Evolutionary conservation across 1,140 invertebrate genomes (phyloP), one percentile per base, ranked within the genome.

Genomic region (Drosophila teissieri): DNA sequence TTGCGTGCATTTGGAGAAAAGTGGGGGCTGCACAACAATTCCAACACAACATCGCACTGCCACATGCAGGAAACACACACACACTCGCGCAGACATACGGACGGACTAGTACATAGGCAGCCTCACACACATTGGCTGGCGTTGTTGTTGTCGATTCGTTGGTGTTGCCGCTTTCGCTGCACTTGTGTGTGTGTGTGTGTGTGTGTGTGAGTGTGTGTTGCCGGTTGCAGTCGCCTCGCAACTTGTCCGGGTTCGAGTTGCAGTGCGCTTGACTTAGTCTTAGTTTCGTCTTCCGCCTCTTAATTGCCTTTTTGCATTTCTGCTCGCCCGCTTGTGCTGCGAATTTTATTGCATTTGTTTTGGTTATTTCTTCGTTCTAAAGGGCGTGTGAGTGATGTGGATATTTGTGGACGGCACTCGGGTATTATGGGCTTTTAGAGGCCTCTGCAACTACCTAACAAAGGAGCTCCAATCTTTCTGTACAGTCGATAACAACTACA

Each of bases 1-100:
- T 61, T 73, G 84, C 64, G 62, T 88, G 83, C 83, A 88, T 70
- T 88, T 88, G 83, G 83, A 89, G 83, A 88, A 88, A 88, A 80
- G 79, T 85, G 84, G 83, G 83, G 83, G 83, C 83, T 88, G 83
- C 78, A 67, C 70, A 73, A 58, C 34, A 36, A 34, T 61, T 68
- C 63, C 22, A 36, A 34, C 54, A 60, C 69, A 44, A 4, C 17
- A 10, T 44, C 42, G 17, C 17, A 48, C 46, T 51, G 52, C 46
- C 44, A 52, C 34, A 48, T 46, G 81, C 81, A 85, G 81, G 65
- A 54, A 61, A 60, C 56, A 65, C 53, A 60, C 44, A 53, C 65
- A 63, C 56, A 65, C 48, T 61, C 44, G 60, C 58, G 49, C 34
- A 24, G 14, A 68, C 22, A 54, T 61, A 79, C 80, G 73, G 63